Evolutionary conservation across 2,113 vertebrate species (phyloP), one percentile per base, ranked within the genome.

Genomic region (Tychaedon coryphoeus): DNA sequence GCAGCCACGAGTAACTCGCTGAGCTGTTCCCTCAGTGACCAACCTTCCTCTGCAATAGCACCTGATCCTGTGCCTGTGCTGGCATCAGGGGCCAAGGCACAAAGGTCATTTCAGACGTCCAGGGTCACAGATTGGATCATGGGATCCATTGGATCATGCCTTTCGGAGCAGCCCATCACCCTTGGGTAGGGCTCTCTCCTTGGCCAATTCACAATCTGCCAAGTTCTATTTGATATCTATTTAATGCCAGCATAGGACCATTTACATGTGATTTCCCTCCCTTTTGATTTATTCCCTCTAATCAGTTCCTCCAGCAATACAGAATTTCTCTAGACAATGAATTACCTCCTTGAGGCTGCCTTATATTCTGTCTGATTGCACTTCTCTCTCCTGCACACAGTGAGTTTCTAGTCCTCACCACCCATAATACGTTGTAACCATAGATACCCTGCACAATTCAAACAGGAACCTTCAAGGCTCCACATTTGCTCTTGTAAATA

Each of bases 371-470:
- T 70, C 12, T 80, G 88, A 45, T 29, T 66, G 58, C 75, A 24
- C 31, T 42, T 34, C 45, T 64, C 53, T 67, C 25, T 34, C 3
- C 48, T 45, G 23, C 47, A n/a, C 11, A 1, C 50, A n/a, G 29
- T 5, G 9, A 51, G 33, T 15, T 92, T 6, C 47, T 69, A 29
- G 74, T 93, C 33, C 20, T 28, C 43, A 47, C 95, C 57, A 81
- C 70, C 64, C 64, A 56, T 80, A 88, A 65, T 72, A 45, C 50
- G 31, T 48, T 58, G 87, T 95, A 96, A 90, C 90, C 88, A 93
- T 73, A 97, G 92, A 95, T 88, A 95, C 85, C 38, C 45, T 26
- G 56, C 42, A 73, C 86, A 45, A 79, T 57, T 91, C 92, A 87
- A 86, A 83, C 45, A 54, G 33, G 65, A 92, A 40, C 56, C 73